Conservation (phyloP, 2,797 vertebrate species). For the Sparus aurata region DNA sequence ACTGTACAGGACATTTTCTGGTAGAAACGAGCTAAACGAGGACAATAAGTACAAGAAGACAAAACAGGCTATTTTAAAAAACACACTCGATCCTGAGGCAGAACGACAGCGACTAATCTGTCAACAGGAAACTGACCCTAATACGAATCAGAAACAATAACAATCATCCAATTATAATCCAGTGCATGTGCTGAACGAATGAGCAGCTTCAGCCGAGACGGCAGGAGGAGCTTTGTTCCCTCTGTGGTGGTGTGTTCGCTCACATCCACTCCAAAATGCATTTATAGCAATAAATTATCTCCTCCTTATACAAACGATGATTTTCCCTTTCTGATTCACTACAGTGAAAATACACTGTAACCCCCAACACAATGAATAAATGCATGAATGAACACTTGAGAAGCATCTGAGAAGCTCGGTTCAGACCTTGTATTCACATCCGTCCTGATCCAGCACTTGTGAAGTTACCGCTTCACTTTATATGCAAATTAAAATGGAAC, state of each 20-base stretch:
- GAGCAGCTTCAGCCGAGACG: conserved; percentile 10
- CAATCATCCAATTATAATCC: neutral
- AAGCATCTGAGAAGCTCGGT: neutral
- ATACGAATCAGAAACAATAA: neutral
- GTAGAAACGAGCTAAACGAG: conserved; percentile 12
- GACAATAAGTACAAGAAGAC: conserved; percentile 13
- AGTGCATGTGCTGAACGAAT: conserved; percentile 5
- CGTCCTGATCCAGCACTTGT: too few relatives aligned
- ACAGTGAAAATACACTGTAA: neutral
- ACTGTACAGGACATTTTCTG: neutral
- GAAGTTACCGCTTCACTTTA: too few relatives aligned
- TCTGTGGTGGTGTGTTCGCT: neutral
- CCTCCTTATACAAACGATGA: neutral
- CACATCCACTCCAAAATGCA: neutral
- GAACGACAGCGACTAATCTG: neutral
- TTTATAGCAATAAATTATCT: neutral
- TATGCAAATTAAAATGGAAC: too few relatives aligned
- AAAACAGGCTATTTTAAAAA: conserved; percentile 12
- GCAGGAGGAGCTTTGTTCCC: neutral
- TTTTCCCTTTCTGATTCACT: conserved; percentile 8
- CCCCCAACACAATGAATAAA: neutral
- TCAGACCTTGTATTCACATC: too few relatives aligned
- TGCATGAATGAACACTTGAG: neutral
- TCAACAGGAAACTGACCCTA: neutral
- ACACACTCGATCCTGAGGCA: conserved; percentile 10